These are phyloP conservation scores for Eremobia ochroleuca DNA, from an alignment of 2,888 invertebrate species.

Conservation along the genomic window DNA sequence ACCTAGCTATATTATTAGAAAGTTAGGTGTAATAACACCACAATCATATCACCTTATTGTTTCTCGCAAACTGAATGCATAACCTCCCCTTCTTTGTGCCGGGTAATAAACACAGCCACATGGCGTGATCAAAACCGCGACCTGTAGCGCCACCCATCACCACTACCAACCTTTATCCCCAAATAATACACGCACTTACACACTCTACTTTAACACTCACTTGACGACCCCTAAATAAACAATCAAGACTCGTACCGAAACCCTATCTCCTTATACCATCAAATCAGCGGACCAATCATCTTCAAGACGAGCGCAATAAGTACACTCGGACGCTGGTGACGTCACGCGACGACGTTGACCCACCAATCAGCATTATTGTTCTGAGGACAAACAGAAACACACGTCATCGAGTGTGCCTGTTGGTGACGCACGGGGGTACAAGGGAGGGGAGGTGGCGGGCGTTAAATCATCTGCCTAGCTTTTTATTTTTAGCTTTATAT, in stretches of 20 bases:
- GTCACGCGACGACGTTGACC: constrained; percentile 57
- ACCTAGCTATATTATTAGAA: too few species aligned
- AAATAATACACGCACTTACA: constrained; percentile 12
- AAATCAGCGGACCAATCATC: constrained; percentile 51
- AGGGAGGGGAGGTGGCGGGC: constrained; percentile 31
- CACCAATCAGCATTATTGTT: constrained; percentile 63
- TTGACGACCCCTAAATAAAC: constrained; percentile 24
- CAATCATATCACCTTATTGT: too few species aligned
- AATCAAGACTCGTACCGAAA: constrained; percentile 30
- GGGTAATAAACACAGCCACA: not conserved
- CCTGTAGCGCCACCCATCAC: constrained; percentile 14
- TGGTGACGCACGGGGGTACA: constrained; percentile 45
- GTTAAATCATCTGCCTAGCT: not conserved
- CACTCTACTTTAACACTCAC: too few species aligned
- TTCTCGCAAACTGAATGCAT: not conserved
- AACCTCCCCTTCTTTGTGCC: not conserved
- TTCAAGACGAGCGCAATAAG: constrained; percentile 29
- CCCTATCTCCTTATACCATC: constrained; percentile 27
- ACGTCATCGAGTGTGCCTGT: constrained; percentile 56
- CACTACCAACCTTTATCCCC: constrained; percentile 19
- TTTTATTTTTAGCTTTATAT: not conserved
- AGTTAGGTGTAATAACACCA: too few species aligned
- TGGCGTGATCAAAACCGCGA: not conserved
- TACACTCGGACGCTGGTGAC: constrained; percentile 40
- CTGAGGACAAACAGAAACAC: constrained; percentile 58